These are phyloP conservation scores for Nymphalis c-album DNA, from an alignment of 2,888 invertebrate genomes.

Conservation along the genomic window DNA sequence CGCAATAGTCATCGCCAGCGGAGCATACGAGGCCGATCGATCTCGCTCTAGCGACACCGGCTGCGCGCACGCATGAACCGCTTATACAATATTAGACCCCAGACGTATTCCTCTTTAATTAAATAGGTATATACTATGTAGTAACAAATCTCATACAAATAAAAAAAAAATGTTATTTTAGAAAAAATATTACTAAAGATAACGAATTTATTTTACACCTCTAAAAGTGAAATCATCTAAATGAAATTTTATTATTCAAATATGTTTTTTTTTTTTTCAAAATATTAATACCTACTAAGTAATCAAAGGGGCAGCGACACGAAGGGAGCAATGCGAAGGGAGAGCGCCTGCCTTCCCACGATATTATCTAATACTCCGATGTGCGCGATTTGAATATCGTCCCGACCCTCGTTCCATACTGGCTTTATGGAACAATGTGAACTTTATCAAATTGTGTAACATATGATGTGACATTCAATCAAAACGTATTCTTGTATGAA, in stretches of 20 bases:
- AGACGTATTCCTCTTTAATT: neutral
- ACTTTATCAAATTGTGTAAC: conserved; percentile 1
- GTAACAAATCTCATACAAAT: no score
- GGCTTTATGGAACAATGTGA: conserved; percentile 1
- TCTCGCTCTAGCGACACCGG: conserved; percentile 11
- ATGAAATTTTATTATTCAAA: neutral
- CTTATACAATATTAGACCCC: neutral
- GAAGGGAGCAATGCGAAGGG: conserved; percentile 8
- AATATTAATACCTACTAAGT: conserved; percentile 7
- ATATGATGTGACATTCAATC: conserved; percentile 1
- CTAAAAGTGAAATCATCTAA: neutral
- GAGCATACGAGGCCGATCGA: conserved; percentile 14
- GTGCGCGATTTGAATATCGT: conserved; percentile 13
- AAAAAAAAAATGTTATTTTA: neutral
- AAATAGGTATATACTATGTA: no score
- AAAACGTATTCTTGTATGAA: neutral
- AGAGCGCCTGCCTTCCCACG: conserved; percentile 12
- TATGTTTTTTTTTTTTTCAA: neutral
- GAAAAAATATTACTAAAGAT: neutral
- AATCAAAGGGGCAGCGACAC: conserved; percentile 22
- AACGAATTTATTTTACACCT: no score
- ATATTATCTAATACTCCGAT: conserved; percentile 12
- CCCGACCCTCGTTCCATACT: conserved; percentile 5
- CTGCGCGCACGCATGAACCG: conserved; percentile 9
- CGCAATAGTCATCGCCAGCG: conserved; percentile 5